Conservation (phyloP, 2,888 invertebrate species). For the Lasioglossum calceatum region DNA sequence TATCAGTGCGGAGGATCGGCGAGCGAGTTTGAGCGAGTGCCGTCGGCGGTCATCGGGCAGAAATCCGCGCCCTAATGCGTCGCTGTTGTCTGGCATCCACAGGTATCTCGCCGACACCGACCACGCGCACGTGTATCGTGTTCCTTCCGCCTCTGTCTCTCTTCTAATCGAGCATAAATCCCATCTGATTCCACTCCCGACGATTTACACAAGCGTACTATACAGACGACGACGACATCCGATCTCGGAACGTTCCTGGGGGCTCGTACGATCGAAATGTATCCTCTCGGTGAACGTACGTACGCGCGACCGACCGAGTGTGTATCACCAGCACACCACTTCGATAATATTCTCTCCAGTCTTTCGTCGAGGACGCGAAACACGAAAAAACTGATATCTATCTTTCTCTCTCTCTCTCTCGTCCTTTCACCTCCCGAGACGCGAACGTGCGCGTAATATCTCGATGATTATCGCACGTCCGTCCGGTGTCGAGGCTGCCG, state of each 20-base stretch:
- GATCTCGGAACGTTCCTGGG: conserved; percentile 1
- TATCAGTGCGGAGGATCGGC: conserved; percentile 48
- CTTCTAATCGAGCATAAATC: conserved; percentile 24
- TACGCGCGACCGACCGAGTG: neutral
- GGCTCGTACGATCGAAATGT: neutral
- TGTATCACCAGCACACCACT: conserved; percentile 13
- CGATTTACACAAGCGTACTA: neutral
- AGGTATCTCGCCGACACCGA: conserved; percentile 55
- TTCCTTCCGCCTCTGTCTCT: conserved; percentile 45
- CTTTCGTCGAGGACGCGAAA: neutral
- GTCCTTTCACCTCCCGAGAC: conserved; percentile 7
- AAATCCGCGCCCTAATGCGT: conserved; percentile 59
- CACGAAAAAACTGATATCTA: neutral
- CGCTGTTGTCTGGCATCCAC: conserved; percentile 57
- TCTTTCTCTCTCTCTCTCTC: neutral
- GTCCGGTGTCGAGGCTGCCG: conserved; percentile 76
- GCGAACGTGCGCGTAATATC: neutral
- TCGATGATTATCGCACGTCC: conserved; percentile 37
- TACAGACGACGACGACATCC: neutral
- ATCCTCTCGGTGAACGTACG: neutral
- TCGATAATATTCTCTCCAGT: neutral
- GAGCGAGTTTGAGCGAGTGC: conserved; percentile 27
- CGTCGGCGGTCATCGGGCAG: conserved; percentile 52
- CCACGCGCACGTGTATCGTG: conserved; percentile 56
- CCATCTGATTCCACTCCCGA: conserved; percentile 19